Percentiles rank a stretch among this genome's conserved stretches.
Evolutionary conservation across 2,888 invertebrate genomes (phyloP).

Genomic region (Thera britannica): DNA sequence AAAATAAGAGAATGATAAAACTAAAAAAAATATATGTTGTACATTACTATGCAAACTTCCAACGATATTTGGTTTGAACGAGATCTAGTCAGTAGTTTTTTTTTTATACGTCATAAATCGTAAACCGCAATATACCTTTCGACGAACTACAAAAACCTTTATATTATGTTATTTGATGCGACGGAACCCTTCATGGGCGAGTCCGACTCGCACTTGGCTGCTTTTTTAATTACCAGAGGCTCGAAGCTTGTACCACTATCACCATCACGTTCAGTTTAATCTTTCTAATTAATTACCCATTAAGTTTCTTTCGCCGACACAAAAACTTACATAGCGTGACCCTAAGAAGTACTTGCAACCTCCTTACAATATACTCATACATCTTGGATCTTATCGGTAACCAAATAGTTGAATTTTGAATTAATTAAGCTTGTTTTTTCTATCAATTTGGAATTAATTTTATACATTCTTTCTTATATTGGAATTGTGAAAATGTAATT

Average conservation of each 20-base stretch:
- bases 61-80: too few species aligned
- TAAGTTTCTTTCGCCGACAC: constrained; percentile 1
- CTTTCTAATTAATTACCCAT: constrained; percentile 3
- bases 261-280: neutral
- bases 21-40: too few species aligned
- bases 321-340: constrained; percentile 4
- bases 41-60: too few species aligned
- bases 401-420: neutral
- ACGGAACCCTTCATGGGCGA: too few species aligned
- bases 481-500: neutral
- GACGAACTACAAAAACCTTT: too few species aligned
- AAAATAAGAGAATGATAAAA: too few species aligned
- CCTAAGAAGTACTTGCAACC: neutral
- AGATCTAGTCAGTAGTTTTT: too few species aligned
- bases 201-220: too few species aligned
- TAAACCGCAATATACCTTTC: too few species aligned
- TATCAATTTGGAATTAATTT: neutral
- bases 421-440: neutral
- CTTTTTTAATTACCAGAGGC: neutral
- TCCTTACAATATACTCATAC: neutral
- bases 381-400: neutral
- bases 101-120: too few species aligned
- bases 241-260: neutral
- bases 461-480: neutral
- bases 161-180: too few species aligned